Base-by-base conservation (phyloP, 2,888 invertebrate species). In the Atherix ibis region DNA sequence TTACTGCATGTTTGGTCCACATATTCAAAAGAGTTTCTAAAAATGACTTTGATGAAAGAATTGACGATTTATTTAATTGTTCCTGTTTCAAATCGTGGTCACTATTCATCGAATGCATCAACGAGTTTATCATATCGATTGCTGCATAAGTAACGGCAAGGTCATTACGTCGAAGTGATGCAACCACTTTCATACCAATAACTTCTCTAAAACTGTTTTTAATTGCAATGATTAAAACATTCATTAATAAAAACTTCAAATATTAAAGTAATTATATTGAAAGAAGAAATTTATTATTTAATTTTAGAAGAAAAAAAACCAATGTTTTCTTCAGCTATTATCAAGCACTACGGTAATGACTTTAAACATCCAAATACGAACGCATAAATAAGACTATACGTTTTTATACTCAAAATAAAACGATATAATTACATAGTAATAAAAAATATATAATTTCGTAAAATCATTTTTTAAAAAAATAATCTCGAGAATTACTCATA, bases 61-160 rank as follows among this genome's bases (percentile, higher is more conserved):
- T 73, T 44, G 91, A 89, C 38, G 87, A 82, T 66, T 99, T 99
- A 64, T 99, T 99, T 40, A 95, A 67, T 60, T 99, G 98, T 55
- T 99, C 98, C 62, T 95, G 94, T 41, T 92, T 69, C 31, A 99
- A 66, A 63, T 99, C 97, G 47, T 91, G 94, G 56, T 95, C 89
- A 43, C 87, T 81, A 52, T 85, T 82, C 84, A 98, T 97, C 2
- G 98, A 98, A 66, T 94, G 95, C 88, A 98, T 89, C 17, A 99
- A 69, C 12, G 97, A 91, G 59, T 92, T 94, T 40, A 97, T 76
- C 65, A 95, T 92, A 64, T 98, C 97, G 35, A 98, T 73, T 4
- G 95, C 94, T 4, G 97, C 88, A 65, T 97, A 91, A 10, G 92
- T 84, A 18, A 95, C 82, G 6, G 88, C 91, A 44, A 81, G 73